phyloP scores from a whole-genome alignment of 2,113 vertebrate species.

The Helogale parvula region DNA sequence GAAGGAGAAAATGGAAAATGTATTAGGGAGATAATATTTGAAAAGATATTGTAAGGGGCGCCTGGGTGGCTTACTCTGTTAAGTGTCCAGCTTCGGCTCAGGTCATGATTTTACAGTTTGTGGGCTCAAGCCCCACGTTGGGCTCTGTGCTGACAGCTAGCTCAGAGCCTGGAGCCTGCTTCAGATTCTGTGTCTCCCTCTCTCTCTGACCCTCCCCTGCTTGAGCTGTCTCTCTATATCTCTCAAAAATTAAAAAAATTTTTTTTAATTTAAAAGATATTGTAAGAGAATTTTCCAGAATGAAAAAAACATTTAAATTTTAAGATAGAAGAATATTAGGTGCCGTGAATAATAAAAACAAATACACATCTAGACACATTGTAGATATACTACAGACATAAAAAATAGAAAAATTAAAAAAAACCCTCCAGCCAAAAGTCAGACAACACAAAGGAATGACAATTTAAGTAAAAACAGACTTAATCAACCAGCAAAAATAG shows the following conservation, averaged over 20 bases:
- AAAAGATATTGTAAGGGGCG: neutral
- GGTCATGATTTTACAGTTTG: no score
- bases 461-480: neutral
- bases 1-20: neutral
- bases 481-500: neutral
- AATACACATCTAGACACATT: neutral
- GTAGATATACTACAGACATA: neutral
- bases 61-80: no score
- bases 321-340: neutral
- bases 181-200: no score
- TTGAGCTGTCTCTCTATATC: no score
- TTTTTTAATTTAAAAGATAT: neutral
- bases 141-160: no score
- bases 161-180: no score
- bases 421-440: neutral
- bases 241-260: no score
- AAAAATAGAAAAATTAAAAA: neutral
- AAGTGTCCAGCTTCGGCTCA: no score
- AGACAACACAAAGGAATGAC: neutral
- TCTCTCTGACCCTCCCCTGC: no score
- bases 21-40: neutral
- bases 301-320: neutral
- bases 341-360: neutral
- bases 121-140: no score
- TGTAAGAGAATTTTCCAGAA: slow-evolving; percentile 12